These are phyloP conservation scores for Coptotermes formosanus DNA, from an alignment of 1,140 invertebrate genomes.

Conservation along the genomic window DNA sequence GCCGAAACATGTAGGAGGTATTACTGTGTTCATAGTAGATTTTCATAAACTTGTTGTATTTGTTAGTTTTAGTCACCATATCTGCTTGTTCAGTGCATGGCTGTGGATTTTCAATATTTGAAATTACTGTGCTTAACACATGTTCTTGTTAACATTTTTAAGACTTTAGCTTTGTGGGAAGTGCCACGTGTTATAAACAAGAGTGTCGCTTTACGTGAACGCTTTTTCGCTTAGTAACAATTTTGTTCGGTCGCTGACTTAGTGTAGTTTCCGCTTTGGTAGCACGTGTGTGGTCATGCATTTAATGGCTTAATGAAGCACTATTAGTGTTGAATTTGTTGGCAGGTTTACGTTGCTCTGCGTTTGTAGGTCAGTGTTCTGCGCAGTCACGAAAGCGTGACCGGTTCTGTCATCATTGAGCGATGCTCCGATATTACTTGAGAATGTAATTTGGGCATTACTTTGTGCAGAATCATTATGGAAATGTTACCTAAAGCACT, in stretches of 20 bases:
- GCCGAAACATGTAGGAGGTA: too few species aligned
- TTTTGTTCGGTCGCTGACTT: neutral
- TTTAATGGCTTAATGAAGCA: neutral
- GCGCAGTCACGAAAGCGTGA: neutral
- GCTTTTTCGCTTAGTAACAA: slow-evolving; percentile 6
- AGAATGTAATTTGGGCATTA: neutral
- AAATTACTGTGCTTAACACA: too few species aligned
- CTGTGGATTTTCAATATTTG: too few species aligned
- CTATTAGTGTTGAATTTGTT: neutral
- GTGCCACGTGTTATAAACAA: neutral
- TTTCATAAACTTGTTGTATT: too few species aligned
- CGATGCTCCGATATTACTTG: neutral
- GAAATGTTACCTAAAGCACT: too few species aligned
- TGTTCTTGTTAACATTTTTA: too few species aligned
- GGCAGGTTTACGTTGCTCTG: neutral
- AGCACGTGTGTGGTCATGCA: neutral
- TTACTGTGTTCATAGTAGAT: too few species aligned
- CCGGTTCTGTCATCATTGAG: neutral
- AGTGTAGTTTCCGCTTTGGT: neutral
- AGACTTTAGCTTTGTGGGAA: neutral
- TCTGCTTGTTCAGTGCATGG: too few species aligned
- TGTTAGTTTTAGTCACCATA: too few species aligned
- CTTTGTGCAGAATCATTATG: too few species aligned
- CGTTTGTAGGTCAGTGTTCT: neutral
- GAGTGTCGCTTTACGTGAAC: neutral